Evolutionary conservation across 2,888 invertebrate genomes (phyloP), one percentile per base, ranked within the genome.

Genomic region (Gortyna flavago): DNA sequence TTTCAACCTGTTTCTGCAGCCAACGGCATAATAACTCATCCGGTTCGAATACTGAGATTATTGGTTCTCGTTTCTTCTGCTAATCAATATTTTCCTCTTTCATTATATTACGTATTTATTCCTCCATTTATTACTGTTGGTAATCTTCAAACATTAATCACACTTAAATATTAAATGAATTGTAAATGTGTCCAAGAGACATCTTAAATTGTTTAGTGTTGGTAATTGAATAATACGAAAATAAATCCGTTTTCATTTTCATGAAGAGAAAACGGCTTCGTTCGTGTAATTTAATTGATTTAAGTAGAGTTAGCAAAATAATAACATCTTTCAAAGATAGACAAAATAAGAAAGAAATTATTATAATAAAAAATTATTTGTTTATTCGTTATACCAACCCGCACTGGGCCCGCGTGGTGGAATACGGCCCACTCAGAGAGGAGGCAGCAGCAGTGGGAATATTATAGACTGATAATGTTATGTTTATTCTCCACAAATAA

Each of bases 71-170:
- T n/a, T 71, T 72, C 35, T 73, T 54, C 18, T n/a, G 7, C 62
- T 68, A 41, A 72, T 54, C 21, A 64, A 57, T 62, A 59, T 66
- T 75, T 67, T 41, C 5, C 32, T 77, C 48, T 44, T 71, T 70
- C 48, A 32, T 75, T 35, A 64, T 9, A 67, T 72, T 65, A 72
- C 25, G 25, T 64, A 68, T 67, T 72, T 70, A 5, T 48, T 54
- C 54, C 51, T 41, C 64, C 25, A 57, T 66, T 75, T 62, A 70
- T 66, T 66, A 62, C 32, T 66, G 38, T 54, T 25, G 16, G 29
- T 41, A 66, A 62, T 69, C 54, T 32, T 64, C 21, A 68, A 32
- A 29, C 38, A 78, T 72, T 78, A 35, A 82, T 77, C 44, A 71
- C 38, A 54, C 35, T 54, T 68, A 51, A n/a, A 25, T 9, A 51